phyloP scores from a whole-genome alignment of 2,888 invertebrate genomes.

The Drosophila phalerata region DNA sequence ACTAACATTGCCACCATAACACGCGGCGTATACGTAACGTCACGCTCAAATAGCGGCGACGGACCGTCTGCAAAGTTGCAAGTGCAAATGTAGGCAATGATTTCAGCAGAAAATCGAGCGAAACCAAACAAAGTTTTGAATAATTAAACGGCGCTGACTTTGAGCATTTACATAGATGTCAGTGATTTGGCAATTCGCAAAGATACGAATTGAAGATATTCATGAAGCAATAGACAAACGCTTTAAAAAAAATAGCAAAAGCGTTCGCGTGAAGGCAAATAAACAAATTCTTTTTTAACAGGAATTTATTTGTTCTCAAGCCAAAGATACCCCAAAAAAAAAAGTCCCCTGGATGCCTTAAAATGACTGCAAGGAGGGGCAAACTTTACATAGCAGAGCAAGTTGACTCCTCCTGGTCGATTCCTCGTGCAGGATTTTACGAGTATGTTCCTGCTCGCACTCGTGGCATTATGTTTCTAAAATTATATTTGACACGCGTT shows the following conservation, averaged over 20 bases:
- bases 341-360: conserved; percentile 26
- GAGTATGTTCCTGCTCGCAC: conserved; percentile 19
- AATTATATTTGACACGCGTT: conserved; percentile 65
- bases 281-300: conserved; percentile 19
- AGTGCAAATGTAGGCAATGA: conserved; percentile 49
- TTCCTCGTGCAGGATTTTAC: conserved; percentile 25
- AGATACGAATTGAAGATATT: conserved; percentile 30
- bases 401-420: background rate
- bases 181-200: conserved; percentile 30
- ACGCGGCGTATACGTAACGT: conserved; percentile 54
- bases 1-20: conserved; percentile 13
- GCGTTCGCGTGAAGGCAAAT: conserved; percentile 5
- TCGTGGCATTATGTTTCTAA: conserved; percentile 52
- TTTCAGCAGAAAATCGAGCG: conserved; percentile 20
- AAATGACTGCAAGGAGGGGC: conserved; percentile 15
- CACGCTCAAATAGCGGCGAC: conserved; percentile 9
- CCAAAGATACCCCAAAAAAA: conserved; percentile 7
- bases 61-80: conserved; percentile 46
- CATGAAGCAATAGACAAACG: conserved; percentile 3
- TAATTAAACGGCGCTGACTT: conserved; percentile 54
- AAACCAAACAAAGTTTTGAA: conserved; percentile 22
- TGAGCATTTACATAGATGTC: conserved; percentile 16
- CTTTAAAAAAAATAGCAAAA: conserved; percentile 25
- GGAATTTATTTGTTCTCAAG: conserved; percentile 29
- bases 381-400: conserved; percentile 25